phyloP scores from a whole-genome alignment of 2,113 vertebrate species.

The Cygnus buccinator region DNA sequence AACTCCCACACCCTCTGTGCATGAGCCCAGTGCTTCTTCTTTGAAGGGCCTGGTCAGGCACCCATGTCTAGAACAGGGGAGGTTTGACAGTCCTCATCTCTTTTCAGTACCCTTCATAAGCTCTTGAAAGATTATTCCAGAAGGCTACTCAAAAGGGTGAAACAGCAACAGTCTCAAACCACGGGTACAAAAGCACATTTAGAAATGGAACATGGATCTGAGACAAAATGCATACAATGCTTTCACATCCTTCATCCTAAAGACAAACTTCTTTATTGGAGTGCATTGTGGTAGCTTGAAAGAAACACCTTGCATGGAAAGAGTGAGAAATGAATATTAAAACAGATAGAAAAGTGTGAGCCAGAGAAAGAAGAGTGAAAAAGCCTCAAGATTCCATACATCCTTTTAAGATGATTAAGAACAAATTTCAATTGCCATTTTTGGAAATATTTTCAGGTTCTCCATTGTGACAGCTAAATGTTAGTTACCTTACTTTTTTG shows the following conservation, averaged over 20 bases:
- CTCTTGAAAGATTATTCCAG: neutral
- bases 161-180: neutral
- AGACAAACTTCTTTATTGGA: neutral
- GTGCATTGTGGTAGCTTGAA: neutral
- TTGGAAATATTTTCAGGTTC: neutral
- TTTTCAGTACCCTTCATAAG: no score
- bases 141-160: neutral
- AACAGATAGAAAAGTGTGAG: neutral
- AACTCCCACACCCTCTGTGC: neutral
- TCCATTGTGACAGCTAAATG: neutral
- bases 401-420: neutral
- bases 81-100: neutral
- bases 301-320: neutral
- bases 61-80: neutral
- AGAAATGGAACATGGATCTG: neutral
- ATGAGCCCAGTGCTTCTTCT: fast-evolving
- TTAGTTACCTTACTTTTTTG: neutral
- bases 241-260: neutral
- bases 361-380: neutral
- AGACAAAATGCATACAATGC: neutral
- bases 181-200: neutral
- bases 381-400: neutral
- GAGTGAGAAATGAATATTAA: neutral
- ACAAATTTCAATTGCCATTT: neutral
- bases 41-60: neutral